phyloP scores from a whole-genome alignment of 2,888 invertebrate species.

The Drosophila suboccidentalis region DNA sequence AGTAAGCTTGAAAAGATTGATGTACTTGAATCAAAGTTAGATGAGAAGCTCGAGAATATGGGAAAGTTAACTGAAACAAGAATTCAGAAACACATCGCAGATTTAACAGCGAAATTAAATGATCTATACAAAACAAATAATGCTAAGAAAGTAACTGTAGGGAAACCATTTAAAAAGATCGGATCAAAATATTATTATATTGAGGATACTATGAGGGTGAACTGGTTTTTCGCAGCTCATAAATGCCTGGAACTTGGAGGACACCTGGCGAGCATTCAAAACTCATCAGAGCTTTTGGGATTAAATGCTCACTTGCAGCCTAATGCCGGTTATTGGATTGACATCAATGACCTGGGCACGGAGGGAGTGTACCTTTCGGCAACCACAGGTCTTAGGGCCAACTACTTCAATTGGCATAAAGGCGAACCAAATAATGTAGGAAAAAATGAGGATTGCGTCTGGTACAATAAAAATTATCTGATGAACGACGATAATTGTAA shows the following conservation, averaged over 20 bases:
- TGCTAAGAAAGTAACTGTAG: background rate
- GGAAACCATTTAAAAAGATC: background rate
- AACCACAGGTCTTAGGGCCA: background rate
- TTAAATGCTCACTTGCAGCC: background rate
- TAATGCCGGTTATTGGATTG: slow-evolving; percentile 8
- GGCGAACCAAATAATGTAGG: background rate
- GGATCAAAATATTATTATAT: slow-evolving; percentile 14
- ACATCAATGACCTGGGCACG: slow-evolving; percentile 12
- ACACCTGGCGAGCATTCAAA: slow-evolving; percentile 12
- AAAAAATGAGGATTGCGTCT: slow-evolving; percentile 1
- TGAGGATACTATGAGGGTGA: background rate
- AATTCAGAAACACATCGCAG: background rate
- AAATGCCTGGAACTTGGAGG: background rate
- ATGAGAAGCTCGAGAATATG: background rate
- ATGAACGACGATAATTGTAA: slow-evolving; percentile 13
- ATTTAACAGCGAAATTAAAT: background rate
- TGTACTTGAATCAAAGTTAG: background rate
- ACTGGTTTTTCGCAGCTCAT: slow-evolving; percentile 6
- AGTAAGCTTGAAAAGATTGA: background rate
- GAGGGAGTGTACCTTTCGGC: slow-evolving; percentile 2
- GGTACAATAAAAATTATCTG: background rate
- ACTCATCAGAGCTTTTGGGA: background rate
- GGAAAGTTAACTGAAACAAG: background rate
- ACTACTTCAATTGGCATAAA: background rate
- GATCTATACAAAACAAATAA: background rate